These are phyloP conservation scores for Leptosomus discolor DNA, from an alignment of 2,113 vertebrate species.

Conservation along the genomic window DNA sequence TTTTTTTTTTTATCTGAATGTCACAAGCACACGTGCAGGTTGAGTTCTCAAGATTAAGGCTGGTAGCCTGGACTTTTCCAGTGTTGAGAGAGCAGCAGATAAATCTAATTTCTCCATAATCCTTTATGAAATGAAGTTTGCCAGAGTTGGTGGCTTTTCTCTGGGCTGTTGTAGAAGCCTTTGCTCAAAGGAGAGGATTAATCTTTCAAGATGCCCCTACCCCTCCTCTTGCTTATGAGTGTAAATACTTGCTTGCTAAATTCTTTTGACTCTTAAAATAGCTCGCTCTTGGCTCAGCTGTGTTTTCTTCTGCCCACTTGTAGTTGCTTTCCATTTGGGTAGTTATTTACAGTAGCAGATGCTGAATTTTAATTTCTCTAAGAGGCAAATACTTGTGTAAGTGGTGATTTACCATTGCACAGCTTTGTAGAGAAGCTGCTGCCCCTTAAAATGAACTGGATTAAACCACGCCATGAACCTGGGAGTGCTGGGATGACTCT, in stretches of 20 bases:
- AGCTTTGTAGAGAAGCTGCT: neutral
- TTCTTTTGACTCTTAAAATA: neutral
- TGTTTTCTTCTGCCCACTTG: neutral
- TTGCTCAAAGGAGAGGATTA: neutral
- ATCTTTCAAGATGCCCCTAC: neutral
- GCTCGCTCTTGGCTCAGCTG: neutral
- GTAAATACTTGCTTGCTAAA: neutral
- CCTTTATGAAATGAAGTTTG: neutral
- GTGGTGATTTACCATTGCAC: neutral
- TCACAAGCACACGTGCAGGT: rapidly evolving
- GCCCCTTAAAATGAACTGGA: neutral
- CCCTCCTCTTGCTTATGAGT: neutral
- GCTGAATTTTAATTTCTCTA: neutral
- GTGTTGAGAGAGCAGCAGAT: neutral
- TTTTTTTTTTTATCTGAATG: neutral
- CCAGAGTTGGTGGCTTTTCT: neutral
- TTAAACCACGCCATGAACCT: neutral
- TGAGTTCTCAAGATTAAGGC: neutral
- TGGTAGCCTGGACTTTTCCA: neutral
- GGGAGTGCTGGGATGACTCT: neutral
- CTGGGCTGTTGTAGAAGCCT: neutral
- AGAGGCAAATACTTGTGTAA: neutral
- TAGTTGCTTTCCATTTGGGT: neutral
- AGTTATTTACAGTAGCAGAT: neutral
- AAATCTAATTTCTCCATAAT: neutral